A percentile compares a stretch with the other conserved stretches of the same genome.
These are phyloP conservation scores for Syngnathus typhle DNA, from an alignment of 2,113 vertebrate genomes.

Conservation along the genomic window DNA sequence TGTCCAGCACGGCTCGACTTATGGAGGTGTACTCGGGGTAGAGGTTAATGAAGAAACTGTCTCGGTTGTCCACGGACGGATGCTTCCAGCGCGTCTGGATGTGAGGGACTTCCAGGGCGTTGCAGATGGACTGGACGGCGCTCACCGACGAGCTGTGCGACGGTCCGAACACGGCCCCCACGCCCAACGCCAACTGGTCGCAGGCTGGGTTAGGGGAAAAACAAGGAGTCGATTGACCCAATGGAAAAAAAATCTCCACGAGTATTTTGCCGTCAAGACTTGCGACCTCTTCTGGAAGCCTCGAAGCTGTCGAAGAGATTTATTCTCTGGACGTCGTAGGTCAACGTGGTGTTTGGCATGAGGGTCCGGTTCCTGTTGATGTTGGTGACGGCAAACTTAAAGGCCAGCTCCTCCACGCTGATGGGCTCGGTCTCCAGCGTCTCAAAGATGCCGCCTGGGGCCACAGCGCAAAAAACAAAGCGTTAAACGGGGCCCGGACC, in stretches of 20 bases:
- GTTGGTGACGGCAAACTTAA: constrained; percentile 96
- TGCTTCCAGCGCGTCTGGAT: constrained; percentile 98
- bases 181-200: constrained; percentile 91
- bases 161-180: constrained; percentile 91
- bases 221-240: neutral
- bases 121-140: constrained; percentile 95
- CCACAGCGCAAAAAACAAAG: constrained; percentile 1
- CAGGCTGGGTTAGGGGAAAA: constrained; percentile 75
- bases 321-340: constrained; percentile 98
- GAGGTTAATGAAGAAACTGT: constrained; percentile 94
- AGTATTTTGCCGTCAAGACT: no score
- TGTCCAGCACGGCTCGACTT: constrained; percentile 87
- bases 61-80: constrained; percentile 87
- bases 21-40: constrained; percentile 91
- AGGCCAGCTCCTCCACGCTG: constrained; percentile 93
- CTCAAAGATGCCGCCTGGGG: constrained; percentile 95
- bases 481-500: neutral
- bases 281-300: constrained; percentile 87
- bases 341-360: constrained; percentile 97
- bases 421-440: constrained; percentile 93
- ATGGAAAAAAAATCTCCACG: no score
- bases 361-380: constrained; percentile 95
- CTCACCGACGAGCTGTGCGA: constrained; percentile 94
- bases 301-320: constrained; percentile 97
- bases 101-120: constrained; percentile 96